Base-by-base conservation (phyloP, 2,888 invertebrate genomes). In the Lamproptera curius region DNA sequence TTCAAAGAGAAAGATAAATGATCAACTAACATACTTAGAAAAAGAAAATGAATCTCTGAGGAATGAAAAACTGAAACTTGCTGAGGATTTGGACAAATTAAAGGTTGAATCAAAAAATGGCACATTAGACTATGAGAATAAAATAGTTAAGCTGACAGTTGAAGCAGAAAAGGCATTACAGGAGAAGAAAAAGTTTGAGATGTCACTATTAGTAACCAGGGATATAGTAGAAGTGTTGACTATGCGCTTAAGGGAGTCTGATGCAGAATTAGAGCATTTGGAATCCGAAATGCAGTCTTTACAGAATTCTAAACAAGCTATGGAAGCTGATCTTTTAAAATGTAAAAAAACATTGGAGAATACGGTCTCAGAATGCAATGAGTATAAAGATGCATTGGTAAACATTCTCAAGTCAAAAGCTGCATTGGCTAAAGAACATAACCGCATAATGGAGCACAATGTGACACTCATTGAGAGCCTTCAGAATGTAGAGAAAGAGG, bases 221-320 rank as follows among this genome's bases (percentile, higher is more conserved):
- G 86, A 89, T 50, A 90, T 90, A 38, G 89, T 91, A 10, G 88
- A 91, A 61, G 90, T 90, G 2, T 63, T 91, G 42, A 90, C 88
- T 17, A 82, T 85, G 69, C 76, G 91, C 13, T 65, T 91, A 42
- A 77, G 90, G 40, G 85, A 90, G 58, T 91, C 91, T 2, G 91
- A 91, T 59, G 83, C 76, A 61, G 91, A 91, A 63, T 80, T 91
- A 1, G 91, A 90, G 60, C 83, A 85, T 63, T 70, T 91, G 46
- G 87, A 87, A 58, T 73, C 62, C 61, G 87, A 84, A 64, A 63
- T 74, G 62, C 67, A 75, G 53, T 60, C 62, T 23, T 54, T 87
- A 28, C 70, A 65, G 1, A 70, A 71, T 43, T 60, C 79, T 1
- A 85, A 84, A 47, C 74, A 82, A 55, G 57, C 63, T 8, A 59